phyloP scores from a whole-genome alignment of 2,888 invertebrate species.

The Tanytarsus gracilentus region DNA sequence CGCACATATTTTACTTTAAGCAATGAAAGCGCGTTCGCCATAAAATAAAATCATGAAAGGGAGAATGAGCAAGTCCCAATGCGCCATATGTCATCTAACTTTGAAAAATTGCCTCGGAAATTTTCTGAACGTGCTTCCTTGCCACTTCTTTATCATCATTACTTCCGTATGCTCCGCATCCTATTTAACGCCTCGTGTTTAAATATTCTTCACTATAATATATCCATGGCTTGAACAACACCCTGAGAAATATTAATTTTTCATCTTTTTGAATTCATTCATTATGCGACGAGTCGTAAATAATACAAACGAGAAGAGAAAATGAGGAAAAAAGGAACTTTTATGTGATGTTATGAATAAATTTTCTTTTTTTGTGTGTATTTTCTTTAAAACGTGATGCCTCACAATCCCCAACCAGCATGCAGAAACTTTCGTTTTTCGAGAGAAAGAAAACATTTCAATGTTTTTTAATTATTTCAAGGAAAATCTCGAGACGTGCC shows the following conservation, averaged over 20 bases:
- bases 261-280: slow-evolving; percentile 17
- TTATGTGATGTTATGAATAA: slow-evolving; percentile 23
- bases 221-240: background rate
- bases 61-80: too few species aligned
- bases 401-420: background rate
- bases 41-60: too few species aligned
- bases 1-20: slow-evolving; percentile 21
- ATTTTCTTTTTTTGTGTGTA: background rate
- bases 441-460: too few species aligned
- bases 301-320: slow-evolving; percentile 9
- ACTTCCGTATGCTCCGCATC: slow-evolving; percentile 19
- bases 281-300: slow-evolving; percentile 22
- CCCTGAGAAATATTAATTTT: slow-evolving; percentile 21
- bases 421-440: background rate
- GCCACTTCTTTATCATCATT: slow-evolving; percentile 22
- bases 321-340: slow-evolving; percentile 9
- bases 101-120: slow-evolving; percentile 26
- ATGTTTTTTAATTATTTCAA: slow-evolving; percentile 5
- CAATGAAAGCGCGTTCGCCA: too few species aligned
- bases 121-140: slow-evolving; percentile 23
- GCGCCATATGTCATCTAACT: slow-evolving; percentile 28
- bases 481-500: background rate
- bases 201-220: background rate
- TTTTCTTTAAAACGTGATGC: slow-evolving; percentile 2
- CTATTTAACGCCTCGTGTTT: slow-evolving; percentile 26